Evolutionary conservation across 2,113 vertebrate genomes (phyloP).

Genomic region (Bagarius yarrelli): DNA sequence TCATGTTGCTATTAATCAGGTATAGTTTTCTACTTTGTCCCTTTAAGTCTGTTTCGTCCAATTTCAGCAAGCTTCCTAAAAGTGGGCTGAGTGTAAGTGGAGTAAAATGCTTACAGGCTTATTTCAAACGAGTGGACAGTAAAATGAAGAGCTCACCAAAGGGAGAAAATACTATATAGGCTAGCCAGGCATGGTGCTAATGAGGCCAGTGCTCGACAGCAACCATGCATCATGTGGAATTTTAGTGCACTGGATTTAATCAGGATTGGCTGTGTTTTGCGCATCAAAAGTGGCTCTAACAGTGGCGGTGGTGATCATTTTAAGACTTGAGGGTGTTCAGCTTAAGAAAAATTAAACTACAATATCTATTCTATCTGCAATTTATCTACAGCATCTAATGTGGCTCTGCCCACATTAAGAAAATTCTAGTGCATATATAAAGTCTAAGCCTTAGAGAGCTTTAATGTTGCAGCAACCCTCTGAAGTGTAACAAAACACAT

Average conservation of each 20-base stretch:
- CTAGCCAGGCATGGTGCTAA: conserved; percentile 26
- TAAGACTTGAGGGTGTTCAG: background rate
- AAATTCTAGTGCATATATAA: background rate
- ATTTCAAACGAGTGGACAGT: conserved; percentile 24
- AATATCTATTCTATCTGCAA: too few relatives aligned
- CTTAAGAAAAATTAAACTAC: background rate
- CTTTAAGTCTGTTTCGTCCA: background rate
- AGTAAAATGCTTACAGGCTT: conserved; percentile 18
- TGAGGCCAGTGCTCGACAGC: conserved; percentile 29
- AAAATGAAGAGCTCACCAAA: conserved; percentile 25
- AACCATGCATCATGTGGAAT: conserved; percentile 34
- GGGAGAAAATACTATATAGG: conserved; percentile 24
- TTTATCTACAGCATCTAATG: too few relatives aligned
- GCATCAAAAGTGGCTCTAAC: background rate
- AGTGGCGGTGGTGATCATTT: background rate
- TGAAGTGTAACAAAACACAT: background rate
- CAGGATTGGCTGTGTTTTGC: conserved; percentile 33
- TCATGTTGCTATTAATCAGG: too few relatives aligned
- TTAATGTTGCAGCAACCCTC: background rate
- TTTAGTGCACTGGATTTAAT: background rate
- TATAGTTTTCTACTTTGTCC: background rate
- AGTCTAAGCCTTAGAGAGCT: background rate
- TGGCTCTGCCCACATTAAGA: background rate
- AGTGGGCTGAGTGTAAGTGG: conserved; percentile 16
- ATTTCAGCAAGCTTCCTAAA: background rate